Percentiles rank a stretch among this genome's conserved stretches.
phyloP scores from a whole-genome alignment of 2,888 invertebrate genomes.

The Diploptera punctata region DNA sequence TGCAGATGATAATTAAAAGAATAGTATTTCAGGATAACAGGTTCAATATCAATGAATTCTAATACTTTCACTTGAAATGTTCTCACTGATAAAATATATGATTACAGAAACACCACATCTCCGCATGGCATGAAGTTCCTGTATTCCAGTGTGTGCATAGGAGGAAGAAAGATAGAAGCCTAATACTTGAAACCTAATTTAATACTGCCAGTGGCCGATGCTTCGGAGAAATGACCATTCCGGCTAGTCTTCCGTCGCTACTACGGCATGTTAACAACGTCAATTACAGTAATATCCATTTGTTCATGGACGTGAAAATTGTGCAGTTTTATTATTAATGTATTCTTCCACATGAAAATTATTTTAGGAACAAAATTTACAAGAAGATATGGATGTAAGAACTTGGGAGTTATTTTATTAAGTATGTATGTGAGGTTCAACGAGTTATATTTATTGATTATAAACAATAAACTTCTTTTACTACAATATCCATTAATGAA shows the following conservation, averaged over 20 bases:
- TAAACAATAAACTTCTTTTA: no score
- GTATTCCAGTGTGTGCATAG: no score
- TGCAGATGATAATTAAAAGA: no score
- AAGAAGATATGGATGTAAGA: background rate
- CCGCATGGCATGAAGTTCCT: no score
- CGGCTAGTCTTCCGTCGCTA: constrained; percentile 4
- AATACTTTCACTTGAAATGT: no score
- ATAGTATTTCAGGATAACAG: no score
- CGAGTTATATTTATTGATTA: constrained; percentile 10
- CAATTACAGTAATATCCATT: constrained; percentile 12
- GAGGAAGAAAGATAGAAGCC: no score
- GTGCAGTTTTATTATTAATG: constrained; percentile 16
- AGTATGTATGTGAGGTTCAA: background rate
- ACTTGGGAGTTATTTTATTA: background rate
- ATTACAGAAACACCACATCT: no score
- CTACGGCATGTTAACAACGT: constrained; percentile 9
- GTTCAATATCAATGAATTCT: no score
- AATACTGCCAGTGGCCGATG: constrained; percentile 17
- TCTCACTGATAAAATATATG: no score
- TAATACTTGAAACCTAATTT: no score
- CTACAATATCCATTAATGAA: no score
- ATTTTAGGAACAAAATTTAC: constrained; percentile 24
- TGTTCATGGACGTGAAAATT: constrained; percentile 8
- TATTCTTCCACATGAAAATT: constrained; percentile 12
- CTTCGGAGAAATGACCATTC: constrained; percentile 7